Percentiles rank a stretch among this genome's conserved stretches.
Evolutionary conservation across 2,113 vertebrate genomes (phyloP).

Genomic region (Litocranius walleri): DNA sequence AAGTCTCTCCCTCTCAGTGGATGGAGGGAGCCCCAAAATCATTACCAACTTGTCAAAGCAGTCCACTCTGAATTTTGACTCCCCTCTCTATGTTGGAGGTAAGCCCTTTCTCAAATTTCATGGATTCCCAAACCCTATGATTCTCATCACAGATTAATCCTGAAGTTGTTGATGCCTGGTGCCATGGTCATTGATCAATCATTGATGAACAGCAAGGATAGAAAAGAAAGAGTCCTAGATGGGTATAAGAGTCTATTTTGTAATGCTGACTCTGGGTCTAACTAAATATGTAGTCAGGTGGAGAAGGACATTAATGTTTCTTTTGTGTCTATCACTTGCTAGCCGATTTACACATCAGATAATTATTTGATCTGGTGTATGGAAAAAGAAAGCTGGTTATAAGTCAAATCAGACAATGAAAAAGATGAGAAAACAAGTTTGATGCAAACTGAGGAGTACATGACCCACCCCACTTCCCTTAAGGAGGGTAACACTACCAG

Average conservation of each 20-base stretch:
- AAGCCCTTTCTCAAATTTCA: constrained; percentile 55
- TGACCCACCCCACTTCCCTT: neutral
- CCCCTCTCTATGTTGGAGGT: constrained; percentile 97
- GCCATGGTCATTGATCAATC: rapidly evolving
- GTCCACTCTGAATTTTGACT: constrained; percentile 91
- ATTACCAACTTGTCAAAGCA: constrained; percentile 94
- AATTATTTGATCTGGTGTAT: neutral
- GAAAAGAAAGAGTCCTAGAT: neutral
- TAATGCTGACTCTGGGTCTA: neutral
- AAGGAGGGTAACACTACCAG: neutral
- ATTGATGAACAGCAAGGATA: neutral
- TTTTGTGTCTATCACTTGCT: neutral
- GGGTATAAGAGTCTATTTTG: neutral
- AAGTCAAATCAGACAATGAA: neutral
- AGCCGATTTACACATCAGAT: neutral
- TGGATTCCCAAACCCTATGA: neutral
- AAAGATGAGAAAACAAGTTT: neutral
- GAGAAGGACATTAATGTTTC: neutral
- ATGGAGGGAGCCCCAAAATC: constrained; percentile 94
- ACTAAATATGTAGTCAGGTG: neutral
- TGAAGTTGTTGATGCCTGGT: neutral
- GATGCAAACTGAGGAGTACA: neutral
- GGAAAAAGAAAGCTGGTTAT: neutral
- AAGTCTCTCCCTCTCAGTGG: constrained; percentile 92
- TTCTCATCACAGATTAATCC: neutral